Conservation (phyloP, 2,888 invertebrate genomes). For the Agonopterix arenella region DNA sequence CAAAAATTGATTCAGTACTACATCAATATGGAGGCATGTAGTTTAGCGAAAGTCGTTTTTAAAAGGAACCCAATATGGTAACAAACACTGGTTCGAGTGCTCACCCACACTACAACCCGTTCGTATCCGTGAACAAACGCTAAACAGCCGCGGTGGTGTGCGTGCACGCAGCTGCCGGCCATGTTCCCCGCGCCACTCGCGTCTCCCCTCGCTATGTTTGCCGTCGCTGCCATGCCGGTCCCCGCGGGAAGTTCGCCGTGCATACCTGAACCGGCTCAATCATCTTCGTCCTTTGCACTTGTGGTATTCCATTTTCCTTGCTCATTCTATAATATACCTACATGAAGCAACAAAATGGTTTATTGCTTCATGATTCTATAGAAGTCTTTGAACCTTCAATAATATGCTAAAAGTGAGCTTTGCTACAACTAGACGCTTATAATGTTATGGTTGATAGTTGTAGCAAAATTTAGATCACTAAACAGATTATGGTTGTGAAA, state of each 20-base stretch:
- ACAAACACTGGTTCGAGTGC: conserved; percentile 9
- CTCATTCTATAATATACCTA: background rate
- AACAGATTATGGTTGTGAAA: no score
- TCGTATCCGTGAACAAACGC: background rate
- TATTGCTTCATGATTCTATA: background rate
- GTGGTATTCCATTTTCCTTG: background rate
- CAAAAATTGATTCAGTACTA: background rate
- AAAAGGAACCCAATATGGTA: conserved; percentile 15
- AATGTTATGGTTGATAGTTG: no score
- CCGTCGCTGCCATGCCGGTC: background rate
- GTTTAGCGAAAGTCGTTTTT: conserved; percentile 15
- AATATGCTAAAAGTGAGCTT: no score
- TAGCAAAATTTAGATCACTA: no score
- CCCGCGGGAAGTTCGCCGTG: conserved; percentile 2
- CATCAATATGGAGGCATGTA: conserved; percentile 7
- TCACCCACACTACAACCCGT: background rate
- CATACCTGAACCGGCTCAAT: conserved; percentile 3
- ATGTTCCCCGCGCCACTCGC: conserved; percentile 14
- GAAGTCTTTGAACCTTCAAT: no score
- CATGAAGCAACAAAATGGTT: background rate
- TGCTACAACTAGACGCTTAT: no score
- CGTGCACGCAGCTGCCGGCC: conserved; percentile 47
- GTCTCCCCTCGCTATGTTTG: conserved; percentile 10
- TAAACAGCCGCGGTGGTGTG: conserved; percentile 19
- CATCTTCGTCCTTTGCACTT: conserved; percentile 1